phyloP scores from a whole-genome alignment of 1,140 invertebrate species.

The Rhopalosiphum padi region DNA sequence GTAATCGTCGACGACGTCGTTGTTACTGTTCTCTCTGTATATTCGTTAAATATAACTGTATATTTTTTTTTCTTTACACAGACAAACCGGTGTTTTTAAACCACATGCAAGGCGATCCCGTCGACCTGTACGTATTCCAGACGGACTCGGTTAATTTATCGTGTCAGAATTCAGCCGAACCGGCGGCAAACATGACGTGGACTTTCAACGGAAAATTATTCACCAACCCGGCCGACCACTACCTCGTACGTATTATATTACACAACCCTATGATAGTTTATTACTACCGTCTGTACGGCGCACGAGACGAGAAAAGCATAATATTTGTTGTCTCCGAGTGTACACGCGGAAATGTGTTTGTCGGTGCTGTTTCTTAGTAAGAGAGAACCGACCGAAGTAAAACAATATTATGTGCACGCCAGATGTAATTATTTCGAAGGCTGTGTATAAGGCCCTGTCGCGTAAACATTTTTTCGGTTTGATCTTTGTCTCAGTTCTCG shows the following conservation, averaged over 20 bases:
- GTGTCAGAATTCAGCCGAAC: conserved; percentile 42
- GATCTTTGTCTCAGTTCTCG: no score
- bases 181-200: conserved; percentile 18
- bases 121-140: conserved; percentile 20
- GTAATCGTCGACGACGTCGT: neutral
- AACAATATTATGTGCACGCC: no score
- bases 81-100: conserved; percentile 43
- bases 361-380: no score
- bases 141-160: conserved; percentile 29
- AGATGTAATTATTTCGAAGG: no score
- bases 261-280: neutral
- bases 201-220: neutral
- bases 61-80: neutral
- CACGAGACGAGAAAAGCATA: neutral
- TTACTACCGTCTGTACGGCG: neutral
- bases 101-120: conserved; percentile 6
- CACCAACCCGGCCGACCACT: neutral
- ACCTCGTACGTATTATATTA: conserved; percentile 36
- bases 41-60: neutral
- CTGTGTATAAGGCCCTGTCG: no score
- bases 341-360: no score
- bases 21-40: neutral
- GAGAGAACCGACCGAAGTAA: no score
- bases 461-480: no score
- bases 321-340: neutral